Percentiles rank a stretch among this genome's conserved stretches.
Conservation (phyloP, 2,797 vertebrate species). For the Leucoraja ocellata region DNA sequence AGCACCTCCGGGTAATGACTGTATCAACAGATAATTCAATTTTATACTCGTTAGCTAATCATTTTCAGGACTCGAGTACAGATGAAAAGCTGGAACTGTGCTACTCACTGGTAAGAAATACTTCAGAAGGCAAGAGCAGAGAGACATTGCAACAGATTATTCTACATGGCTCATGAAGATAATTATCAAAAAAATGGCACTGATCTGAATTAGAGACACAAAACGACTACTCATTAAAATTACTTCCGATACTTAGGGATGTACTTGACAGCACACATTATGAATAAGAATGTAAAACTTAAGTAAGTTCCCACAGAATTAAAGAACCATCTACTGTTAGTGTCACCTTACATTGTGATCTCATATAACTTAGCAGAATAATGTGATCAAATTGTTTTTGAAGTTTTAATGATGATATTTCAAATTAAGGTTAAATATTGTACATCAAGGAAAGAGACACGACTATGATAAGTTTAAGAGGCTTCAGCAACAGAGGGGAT, state of each 20-base stretch:
- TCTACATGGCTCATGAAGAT: neutral
- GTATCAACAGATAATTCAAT: neutral
- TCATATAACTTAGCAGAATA: neutral
- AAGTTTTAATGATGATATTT: neutral
- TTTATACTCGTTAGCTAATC: neutral
- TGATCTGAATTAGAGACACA: neutral
- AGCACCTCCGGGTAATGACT: neutral
- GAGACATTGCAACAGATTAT: neutral
- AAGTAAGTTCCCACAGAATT: neutral
- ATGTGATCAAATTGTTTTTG: neutral
- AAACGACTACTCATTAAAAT: neutral
- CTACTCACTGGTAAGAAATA: neutral
- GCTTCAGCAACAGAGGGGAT: too few species aligned
- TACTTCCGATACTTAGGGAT: neutral
- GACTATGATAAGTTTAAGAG: neutral
- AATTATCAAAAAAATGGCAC: neutral
- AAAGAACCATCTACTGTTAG: neutral
- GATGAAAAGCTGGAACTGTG: neutral
- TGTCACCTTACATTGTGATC: neutral
- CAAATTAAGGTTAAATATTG: neutral
- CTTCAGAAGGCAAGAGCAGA: neutral
- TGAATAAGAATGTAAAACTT: neutral
- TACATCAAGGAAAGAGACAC: neutral
- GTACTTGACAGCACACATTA: slow-evolving; percentile 23
- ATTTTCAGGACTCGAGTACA: neutral